phyloP scores from a whole-genome alignment of 1,140 invertebrate genomes.

The Pemphigus obesinymphae region DNA sequence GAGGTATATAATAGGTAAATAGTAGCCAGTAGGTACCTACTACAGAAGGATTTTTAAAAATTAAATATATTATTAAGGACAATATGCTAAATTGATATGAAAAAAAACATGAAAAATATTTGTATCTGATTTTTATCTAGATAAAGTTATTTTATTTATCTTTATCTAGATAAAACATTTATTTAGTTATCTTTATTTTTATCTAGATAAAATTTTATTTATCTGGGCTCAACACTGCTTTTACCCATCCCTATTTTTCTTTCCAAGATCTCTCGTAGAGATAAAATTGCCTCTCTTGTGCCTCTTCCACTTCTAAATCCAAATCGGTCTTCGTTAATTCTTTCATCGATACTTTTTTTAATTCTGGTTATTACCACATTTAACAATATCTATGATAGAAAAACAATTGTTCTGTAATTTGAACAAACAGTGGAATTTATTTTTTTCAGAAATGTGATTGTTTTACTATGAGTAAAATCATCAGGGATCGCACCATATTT shows the following conservation, averaged over 20 bases:
- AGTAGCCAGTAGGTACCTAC: no score
- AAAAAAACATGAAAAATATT: no score
- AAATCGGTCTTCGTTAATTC: constrained; percentile 28
- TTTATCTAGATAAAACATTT: no score
- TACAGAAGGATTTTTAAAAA: no score
- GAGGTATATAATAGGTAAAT: no score
- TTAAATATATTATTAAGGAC: no score
- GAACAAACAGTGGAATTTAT: background rate
- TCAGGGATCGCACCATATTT: background rate
- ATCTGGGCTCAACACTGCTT: no score
- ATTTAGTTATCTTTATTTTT: no score
- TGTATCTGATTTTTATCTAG: no score
- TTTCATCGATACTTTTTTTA: background rate
- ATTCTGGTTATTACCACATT: constrained; percentile 31
- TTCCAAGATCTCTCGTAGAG: constrained; percentile 9
- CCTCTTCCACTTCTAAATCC: constrained; percentile 7
- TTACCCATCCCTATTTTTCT: constrained; percentile 1
- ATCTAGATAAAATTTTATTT: no score
- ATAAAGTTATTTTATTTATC: no score
- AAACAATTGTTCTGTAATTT: constrained; percentile 31
- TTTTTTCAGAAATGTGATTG: background rate
- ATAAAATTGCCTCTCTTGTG: constrained; percentile 25
- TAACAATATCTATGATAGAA: constrained; percentile 24
- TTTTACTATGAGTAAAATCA: background rate
- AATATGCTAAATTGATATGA: no score